A percentile compares a stretch with the other conserved stretches of the same genome.
These are phyloP conservation scores for Athalia circularis DNA, from an alignment of 2,888 invertebrate species.

Conservation along the genomic window DNA sequence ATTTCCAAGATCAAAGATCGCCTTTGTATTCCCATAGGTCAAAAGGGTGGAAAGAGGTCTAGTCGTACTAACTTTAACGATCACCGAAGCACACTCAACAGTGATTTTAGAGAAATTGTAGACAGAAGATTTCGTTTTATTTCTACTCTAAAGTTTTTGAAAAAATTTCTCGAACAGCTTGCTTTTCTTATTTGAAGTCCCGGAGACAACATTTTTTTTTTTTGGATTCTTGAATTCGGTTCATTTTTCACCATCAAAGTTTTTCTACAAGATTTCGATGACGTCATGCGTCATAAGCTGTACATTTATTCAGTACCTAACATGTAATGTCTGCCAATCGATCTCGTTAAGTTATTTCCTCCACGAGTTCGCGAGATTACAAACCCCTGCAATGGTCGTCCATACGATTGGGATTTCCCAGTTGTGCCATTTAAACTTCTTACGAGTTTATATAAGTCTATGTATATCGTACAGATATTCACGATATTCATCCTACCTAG, in stretches of 20 bases:
- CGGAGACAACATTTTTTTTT: no score
- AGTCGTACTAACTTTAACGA: not conserved
- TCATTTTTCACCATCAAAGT: no score
- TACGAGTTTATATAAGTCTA: not conserved
- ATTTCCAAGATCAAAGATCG: not conserved
- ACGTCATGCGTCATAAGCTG: no score
- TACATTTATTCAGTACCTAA: no score
- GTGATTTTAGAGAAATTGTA: not conserved
- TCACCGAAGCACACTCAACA: not conserved
- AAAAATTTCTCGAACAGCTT: no score
- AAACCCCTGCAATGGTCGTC: not conserved
- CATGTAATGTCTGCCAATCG: not conserved
- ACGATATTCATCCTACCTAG: no score
- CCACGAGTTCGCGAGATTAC: constrained; percentile 10
- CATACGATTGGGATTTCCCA: constrained; percentile 28
- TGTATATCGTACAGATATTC: not conserved
- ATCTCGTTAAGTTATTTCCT: constrained; percentile 18
- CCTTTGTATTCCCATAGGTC: not conserved
- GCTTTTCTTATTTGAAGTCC: no score
- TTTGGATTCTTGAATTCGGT: no score
- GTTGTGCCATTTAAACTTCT: constrained; percentile 21
- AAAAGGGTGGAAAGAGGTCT: not conserved
- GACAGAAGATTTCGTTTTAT: not conserved
- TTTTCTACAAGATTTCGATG: no score
- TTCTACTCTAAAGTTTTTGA: no score